Percentiles rank a stretch among this genome's conserved stretches.
phyloP scores from a whole-genome alignment of 2,113 vertebrate genomes.

The Silurus asotus region DNA sequence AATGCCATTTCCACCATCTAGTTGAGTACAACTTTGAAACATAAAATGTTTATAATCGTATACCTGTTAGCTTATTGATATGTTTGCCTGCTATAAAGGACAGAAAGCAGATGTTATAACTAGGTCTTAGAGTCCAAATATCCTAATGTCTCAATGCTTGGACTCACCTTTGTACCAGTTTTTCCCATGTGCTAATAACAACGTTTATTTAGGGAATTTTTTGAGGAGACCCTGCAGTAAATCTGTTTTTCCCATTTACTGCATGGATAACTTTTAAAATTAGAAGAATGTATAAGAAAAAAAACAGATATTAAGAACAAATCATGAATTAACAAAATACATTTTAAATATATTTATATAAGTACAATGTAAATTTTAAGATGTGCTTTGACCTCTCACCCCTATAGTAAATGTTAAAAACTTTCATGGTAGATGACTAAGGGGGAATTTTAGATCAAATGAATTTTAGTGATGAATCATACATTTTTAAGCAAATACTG shows the following conservation, averaged over 20 bases:
- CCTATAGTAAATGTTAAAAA: neutral
- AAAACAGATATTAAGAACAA: neutral
- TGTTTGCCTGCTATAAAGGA: neutral
- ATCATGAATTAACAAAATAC: neutral
- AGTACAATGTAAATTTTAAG: neutral
- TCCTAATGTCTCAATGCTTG: neutral
- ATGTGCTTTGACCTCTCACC: neutral
- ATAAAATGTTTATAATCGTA: no score
- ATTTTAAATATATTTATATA: neutral
- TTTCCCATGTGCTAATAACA: neutral
- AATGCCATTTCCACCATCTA: conserved; percentile 10
- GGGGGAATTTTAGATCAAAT: neutral
- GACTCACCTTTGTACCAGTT: neutral
- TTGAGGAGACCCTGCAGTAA: neutral
- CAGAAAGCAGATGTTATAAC: neutral
- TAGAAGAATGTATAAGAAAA: neutral
- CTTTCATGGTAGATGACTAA: neutral
- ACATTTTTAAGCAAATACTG: neutral
- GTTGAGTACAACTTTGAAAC: no score
- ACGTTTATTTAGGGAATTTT: neutral
- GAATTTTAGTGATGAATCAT: neutral
- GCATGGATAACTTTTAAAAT: neutral
- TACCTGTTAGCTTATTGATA: neutral
- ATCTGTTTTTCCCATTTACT: neutral
- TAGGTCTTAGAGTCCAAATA: neutral